phyloP scores from a whole-genome alignment of 2,888 invertebrate genomes.

The Loripinus fragilis region DNA sequence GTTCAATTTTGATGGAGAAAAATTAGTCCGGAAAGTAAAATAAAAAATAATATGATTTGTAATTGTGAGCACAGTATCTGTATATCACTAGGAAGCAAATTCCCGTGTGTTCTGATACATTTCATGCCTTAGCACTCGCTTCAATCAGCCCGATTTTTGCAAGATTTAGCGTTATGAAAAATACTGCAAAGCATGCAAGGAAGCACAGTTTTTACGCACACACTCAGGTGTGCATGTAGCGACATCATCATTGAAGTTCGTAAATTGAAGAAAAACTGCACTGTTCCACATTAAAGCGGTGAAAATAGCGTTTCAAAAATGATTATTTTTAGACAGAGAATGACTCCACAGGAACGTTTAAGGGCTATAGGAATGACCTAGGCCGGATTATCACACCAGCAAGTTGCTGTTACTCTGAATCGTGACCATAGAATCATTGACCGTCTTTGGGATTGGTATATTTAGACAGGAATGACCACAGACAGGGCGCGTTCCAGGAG shows the following conservation, averaged over 20 bases:
- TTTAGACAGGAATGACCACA: background rate
- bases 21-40: background rate
- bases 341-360: too few relatives aligned
- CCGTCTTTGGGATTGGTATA: too few relatives aligned
- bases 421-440: slow-evolving; percentile 12
- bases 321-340: too few relatives aligned
- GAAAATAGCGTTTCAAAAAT: background rate
- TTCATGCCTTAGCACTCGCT: background rate
- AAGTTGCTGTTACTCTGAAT: background rate
- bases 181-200: background rate
- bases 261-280: too few relatives aligned
- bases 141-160: background rate
- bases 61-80: background rate
- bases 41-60: background rate
- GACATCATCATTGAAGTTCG: too few relatives aligned
- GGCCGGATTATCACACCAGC: too few relatives aligned
- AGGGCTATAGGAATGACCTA: too few relatives aligned
- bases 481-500: background rate
- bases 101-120: background rate
- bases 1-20: background rate
- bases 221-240: background rate
- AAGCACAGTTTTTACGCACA: background rate
- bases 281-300: background rate
- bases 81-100: background rate
- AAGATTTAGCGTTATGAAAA: background rate